Evolutionary conservation across 2,113 vertebrate species (phyloP).

Genomic region (Ailuropoda melanoleuca): DNA sequence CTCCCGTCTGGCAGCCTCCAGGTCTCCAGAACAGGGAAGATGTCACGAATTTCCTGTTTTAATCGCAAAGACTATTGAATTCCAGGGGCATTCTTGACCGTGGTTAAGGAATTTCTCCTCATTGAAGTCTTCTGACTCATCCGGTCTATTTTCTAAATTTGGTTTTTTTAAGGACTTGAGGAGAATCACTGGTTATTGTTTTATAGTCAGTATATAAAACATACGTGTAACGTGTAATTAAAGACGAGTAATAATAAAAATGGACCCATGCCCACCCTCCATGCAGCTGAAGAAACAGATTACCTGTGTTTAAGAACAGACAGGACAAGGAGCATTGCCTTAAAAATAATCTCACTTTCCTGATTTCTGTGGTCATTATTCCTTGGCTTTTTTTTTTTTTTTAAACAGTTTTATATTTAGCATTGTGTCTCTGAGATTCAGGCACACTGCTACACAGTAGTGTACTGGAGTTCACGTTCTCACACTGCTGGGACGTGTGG

Average conservation of each 20-base stretch:
- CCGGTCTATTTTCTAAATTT: neutral
- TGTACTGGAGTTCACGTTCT: neutral
- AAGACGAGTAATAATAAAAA: neutral
- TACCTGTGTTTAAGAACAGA: neutral
- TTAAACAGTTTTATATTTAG: neutral
- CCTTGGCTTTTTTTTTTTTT: neutral
- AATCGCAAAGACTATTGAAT: conserved; percentile 39
- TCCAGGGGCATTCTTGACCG: neutral
- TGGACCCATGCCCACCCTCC: neutral
- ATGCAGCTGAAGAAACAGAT: neutral
- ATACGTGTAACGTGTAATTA: neutral
- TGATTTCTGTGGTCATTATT: neutral
- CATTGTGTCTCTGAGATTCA: neutral
- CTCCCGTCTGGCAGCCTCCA: neutral
- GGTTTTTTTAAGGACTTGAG: neutral
- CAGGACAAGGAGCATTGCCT: too few species aligned
- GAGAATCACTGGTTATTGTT: neutral
- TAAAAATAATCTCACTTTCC: neutral
- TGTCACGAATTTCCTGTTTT: conserved; percentile 59
- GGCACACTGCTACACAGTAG: neutral
- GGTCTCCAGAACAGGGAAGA: neutral
- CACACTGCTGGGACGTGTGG: neutral
- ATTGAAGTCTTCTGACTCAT: neutral
- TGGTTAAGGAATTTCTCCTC: neutral
- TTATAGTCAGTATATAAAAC: neutral